These are phyloP conservation scores for Chaetura pelagica DNA, from an alignment of 2,113 vertebrate species.

Conservation along the genomic window DNA sequence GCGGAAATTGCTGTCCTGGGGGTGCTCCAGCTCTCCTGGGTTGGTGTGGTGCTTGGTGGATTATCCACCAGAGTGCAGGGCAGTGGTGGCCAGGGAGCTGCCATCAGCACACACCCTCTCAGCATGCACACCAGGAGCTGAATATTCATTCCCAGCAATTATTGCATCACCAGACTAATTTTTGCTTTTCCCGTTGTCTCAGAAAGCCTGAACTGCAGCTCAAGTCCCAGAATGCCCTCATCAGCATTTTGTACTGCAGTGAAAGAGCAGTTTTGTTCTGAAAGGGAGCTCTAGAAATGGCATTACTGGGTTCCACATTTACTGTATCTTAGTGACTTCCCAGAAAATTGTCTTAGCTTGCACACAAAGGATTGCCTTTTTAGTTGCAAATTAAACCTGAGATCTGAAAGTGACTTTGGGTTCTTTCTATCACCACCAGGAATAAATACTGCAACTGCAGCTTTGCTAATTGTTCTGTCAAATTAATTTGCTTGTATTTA, in stretches of 20 bases:
- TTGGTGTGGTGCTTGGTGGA: background rate
- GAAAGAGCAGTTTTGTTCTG: background rate
- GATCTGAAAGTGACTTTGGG: background rate
- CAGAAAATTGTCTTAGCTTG: background rate
- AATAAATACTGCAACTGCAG: conserved; percentile 7
- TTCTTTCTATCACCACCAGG: background rate
- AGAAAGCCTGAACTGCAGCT: background rate
- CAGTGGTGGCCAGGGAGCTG: background rate
- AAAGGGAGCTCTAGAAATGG: background rate
- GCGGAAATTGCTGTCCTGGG: background rate
- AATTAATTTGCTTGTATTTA: conserved; percentile 38
- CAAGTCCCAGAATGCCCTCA: background rate
- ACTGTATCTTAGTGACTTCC: background rate
- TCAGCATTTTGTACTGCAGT: background rate
- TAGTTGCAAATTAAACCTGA: conserved; percentile 2
- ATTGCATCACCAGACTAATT: background rate
- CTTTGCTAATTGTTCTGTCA: conserved; percentile 37
- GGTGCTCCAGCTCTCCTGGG: accelerated
- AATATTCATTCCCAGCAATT: background rate
- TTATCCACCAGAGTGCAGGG: accelerated
- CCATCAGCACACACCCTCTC: background rate
- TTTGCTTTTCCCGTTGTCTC: background rate
- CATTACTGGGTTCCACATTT: background rate
- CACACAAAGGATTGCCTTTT: background rate
- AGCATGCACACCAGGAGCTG: background rate